phyloP scores from a whole-genome alignment of 2,888 invertebrate genomes.

The Polydesmus complanatus region DNA sequence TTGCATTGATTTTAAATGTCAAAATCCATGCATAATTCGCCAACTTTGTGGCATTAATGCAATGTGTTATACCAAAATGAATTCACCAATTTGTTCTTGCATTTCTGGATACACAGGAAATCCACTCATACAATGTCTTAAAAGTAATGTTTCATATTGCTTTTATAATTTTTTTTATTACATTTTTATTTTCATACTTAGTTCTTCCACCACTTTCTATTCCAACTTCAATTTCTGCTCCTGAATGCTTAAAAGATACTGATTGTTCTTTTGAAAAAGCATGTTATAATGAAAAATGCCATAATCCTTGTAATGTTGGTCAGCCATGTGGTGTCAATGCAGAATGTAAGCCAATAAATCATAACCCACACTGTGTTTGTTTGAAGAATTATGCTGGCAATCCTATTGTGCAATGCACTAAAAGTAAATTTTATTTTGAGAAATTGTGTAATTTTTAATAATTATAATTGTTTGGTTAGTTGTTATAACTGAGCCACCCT shows the following conservation, averaged over 20 bases:
- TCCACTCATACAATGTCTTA: constrained; percentile 39
- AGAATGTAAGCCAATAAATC: constrained; percentile 25
- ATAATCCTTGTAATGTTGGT: constrained; percentile 48
- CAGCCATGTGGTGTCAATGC: constrained; percentile 25
- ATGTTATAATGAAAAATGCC: constrained; percentile 59
- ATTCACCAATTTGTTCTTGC: constrained; percentile 69
- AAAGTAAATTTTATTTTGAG: constrained; percentile 1
- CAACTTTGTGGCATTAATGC: constrained; percentile 23
- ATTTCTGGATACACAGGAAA: constrained; percentile 61
- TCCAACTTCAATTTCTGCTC: too few species aligned
- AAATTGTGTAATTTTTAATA: too few species aligned
- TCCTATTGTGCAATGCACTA: constrained; percentile 23
- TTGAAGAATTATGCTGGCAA: constrained; percentile 27
- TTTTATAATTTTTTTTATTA: background rate
- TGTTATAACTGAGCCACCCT: constrained; percentile 7
- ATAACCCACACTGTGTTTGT: constrained; percentile 27
- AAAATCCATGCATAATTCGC: constrained; percentile 14
- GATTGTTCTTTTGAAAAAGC: constrained; percentile 44
- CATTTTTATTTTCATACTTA: background rate
- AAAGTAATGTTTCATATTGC: constrained; percentile 1
- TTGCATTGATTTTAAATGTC: constrained; percentile 41
- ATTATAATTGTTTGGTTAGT: too few species aligned
- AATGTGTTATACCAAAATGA: constrained; percentile 50
- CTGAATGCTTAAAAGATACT: constrained; percentile 20
- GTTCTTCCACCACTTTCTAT: too few species aligned